Base-by-base conservation (phyloP, 2,888 invertebrate species). In the Phengaris alcon region DNA sequence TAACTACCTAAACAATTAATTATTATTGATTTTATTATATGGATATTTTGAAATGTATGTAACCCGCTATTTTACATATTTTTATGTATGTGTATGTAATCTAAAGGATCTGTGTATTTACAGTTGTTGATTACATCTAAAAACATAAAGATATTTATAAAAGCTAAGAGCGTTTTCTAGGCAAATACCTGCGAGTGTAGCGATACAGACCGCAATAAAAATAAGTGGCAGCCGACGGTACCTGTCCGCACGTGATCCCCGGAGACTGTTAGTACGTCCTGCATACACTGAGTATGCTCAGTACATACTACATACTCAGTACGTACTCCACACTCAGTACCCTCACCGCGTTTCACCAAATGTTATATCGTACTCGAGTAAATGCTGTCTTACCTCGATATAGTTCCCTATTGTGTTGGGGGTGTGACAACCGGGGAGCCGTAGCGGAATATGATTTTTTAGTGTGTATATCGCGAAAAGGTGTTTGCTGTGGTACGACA, bases 131-230 rank as follows among this genome's bases (percentile, higher is more conserved):
- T 22, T 22, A 22, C 22, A 59, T 10, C 59, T 22, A 15, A 8
- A 22, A 59, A 22, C 59, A 59, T 7, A 22, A 22, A 22, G 22
- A 22, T 8, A 9, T 15, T 15, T 12, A 64, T 64, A 64, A 13
- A 35, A 64, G 64, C 13, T 64, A 13, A 44, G 12, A 44, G 35
- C 12, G 35, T 64, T 15, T 44, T 35, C 64, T 64, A 6, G 22
- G 10, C 5, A 35, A 64, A 64, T 64, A 22, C 12, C 12, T 4
- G 52, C 52, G 10, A 59, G 48, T 13, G 3, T 7, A 6, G 46
- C 46, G 68, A 48, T 48, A 72, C 54, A 13, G 72, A 54, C 6
- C 13, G 35, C 54, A 72, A 72, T 72, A 72, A 72, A 10, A 52
- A 44, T 72, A 35, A 72, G 72, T 72, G 72, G 22, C 51, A 13